Conservation (phyloP, 2,888 invertebrate genomes). For the Geophilus truncorum region DNA sequence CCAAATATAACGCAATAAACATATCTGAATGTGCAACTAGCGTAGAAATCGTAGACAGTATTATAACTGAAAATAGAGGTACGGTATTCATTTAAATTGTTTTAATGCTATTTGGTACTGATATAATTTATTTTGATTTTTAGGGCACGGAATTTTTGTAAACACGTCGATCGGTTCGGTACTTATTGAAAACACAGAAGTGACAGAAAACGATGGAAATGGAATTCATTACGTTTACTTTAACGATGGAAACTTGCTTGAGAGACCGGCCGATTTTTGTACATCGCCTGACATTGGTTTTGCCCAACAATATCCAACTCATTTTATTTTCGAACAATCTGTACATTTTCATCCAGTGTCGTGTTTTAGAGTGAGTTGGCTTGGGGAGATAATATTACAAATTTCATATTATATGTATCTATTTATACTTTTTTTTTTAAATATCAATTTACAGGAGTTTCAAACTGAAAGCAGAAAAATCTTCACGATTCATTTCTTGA, state of each 20-base stretch:
- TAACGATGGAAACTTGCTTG: conserved; percentile 63
- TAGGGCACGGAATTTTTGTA: conserved; percentile 79
- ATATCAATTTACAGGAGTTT: not conserved
- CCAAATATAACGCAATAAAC: conserved; percentile 90
- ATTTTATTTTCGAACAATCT: conserved; percentile 1
- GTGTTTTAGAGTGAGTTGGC: conserved; percentile 61
- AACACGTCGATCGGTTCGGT: conserved; percentile 81
- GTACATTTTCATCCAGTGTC: conserved; percentile 40
- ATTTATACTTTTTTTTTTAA: not conserved
- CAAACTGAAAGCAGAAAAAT: conserved; percentile 58
- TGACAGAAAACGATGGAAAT: conserved; percentile 82
- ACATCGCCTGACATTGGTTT: conserved; percentile 69
- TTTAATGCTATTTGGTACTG: not conserved
- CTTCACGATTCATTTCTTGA: conserved; percentile 77
- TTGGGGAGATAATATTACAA: too few relatives aligned
- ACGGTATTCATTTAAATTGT: not conserved
- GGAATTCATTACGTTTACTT: conserved; percentile 81
- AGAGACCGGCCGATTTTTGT: conserved; percentile 73
- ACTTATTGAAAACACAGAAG: conserved; percentile 67
- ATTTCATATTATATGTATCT: not conserved
- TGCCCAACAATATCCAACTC: conserved; percentile 79
- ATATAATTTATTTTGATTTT: not conserved
- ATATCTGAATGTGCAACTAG: not conserved
- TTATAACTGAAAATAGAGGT: conserved; percentile 26
- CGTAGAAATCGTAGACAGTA: not conserved